These are phyloP conservation scores for Mercenaria mercenaria DNA, from an alignment of 1,140 invertebrate genomes.

Conservation along the genomic window DNA sequence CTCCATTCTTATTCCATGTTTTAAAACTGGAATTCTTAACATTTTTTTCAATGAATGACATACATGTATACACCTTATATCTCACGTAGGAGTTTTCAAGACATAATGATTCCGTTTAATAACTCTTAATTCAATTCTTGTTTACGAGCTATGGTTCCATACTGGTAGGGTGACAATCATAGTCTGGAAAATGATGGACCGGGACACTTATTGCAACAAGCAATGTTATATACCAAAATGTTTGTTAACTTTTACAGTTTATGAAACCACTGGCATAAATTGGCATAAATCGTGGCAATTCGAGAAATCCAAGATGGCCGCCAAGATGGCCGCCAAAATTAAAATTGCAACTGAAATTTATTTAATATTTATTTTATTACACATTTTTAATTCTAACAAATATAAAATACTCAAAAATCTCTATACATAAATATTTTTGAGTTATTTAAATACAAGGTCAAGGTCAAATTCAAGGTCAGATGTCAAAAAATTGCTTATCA, in stretches of 20 bases:
- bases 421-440: not conserved
- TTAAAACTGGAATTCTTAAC: no score
- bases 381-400: not conserved
- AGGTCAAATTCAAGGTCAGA: not conserved
- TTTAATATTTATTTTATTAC: not conserved
- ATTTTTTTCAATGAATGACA: no score
- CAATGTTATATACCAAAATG: no score
- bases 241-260: not conserved
- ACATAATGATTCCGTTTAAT: no score
- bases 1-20: no score
- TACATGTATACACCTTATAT: no score
- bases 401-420: not conserved
- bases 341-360: not conserved
- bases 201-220: no score
- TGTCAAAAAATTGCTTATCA: not conserved
- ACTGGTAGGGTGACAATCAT: no score
- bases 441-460: not conserved
- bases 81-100: no score
- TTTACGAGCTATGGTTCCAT: no score
- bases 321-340: constrained; percentile 12
- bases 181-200: no score
- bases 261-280: not conserved
- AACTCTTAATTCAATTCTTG: no score
- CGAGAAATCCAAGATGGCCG: not conserved
- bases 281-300: not conserved